Conservation (phyloP, 2,888 invertebrate species). For the Caenorhabditis sulstoni region DNA sequence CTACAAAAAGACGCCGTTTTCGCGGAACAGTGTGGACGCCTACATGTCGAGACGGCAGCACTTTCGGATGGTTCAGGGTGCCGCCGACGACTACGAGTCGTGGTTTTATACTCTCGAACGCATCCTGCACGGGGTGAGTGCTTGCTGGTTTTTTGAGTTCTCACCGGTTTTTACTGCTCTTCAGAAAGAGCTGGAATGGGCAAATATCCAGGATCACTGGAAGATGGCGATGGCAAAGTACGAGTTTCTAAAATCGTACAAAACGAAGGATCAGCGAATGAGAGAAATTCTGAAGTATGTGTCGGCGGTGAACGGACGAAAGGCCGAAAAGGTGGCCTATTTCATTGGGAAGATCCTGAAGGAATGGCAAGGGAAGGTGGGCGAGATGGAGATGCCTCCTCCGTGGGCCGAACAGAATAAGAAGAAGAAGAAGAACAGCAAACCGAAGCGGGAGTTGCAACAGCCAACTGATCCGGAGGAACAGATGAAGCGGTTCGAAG, state of each 20-base stretch:
- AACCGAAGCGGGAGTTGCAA: no score
- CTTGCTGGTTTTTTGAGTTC: neutral
- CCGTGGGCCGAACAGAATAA: neutral
- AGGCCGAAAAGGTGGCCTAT: conserved; percentile 16
- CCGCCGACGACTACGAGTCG: conserved; percentile 47
- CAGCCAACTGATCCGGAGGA: no score
- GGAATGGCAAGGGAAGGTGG: conserved; percentile 2
- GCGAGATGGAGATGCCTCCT: neutral
- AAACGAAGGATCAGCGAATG: neutral
- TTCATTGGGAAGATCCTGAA: conserved; percentile 12
- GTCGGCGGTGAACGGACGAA: conserved; percentile 1
- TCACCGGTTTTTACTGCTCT: neutral
- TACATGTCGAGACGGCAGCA: conserved; percentile 47
- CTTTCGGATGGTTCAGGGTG: conserved; percentile 22
- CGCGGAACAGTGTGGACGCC: neutral
- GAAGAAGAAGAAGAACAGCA: no score
- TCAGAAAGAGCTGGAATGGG: conserved; percentile 30
- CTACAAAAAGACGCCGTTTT: neutral
- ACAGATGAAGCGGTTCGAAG: no score
- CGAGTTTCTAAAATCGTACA: conserved; percentile 9
- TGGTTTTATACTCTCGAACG: conserved; percentile 44
- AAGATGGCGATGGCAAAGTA: conserved; percentile 19
- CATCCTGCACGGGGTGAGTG: conserved; percentile 17
- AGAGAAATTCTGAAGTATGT: neutral
- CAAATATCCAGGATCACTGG: neutral